Evolutionary conservation across 35 echinoderm and acorn worm genomes (phyloP).

Genomic region (Lytechinus pictus): DNA sequence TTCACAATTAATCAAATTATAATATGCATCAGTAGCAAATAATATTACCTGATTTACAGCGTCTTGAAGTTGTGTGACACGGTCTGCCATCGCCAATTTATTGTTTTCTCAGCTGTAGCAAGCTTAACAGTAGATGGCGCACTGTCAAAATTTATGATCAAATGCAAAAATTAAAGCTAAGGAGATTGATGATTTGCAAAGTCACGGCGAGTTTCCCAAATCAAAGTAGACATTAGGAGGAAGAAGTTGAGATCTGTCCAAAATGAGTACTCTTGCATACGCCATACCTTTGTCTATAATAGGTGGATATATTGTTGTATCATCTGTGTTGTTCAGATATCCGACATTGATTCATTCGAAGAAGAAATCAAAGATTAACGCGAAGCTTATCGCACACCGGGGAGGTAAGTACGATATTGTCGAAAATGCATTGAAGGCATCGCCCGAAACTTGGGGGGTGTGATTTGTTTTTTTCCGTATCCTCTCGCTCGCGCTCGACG

Average conservation of each 20-base stretch:
- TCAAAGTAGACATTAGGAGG: too few relatives aligned
- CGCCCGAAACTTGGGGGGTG: background rate
- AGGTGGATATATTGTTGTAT: slow-evolving; percentile 74
- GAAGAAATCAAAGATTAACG: slow-evolving; percentile 73
- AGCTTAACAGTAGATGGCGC: background rate
- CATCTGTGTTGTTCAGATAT: slow-evolving; percentile 72
- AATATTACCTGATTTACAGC: slow-evolving; percentile 89
- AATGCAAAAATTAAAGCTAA: too few relatives aligned
- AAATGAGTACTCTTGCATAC: slow-evolving; percentile 29
- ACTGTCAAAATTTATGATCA: too few relatives aligned
- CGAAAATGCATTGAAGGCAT: background rate
- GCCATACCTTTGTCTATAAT: slow-evolving; percentile 72
- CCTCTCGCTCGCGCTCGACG: too few relatives aligned
- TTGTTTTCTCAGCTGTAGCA: too few relatives aligned
- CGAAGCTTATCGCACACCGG: slow-evolving; percentile 84
- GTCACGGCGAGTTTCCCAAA: background rate
- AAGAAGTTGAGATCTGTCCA: background rate
- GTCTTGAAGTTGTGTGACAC: slow-evolving; percentile 89
- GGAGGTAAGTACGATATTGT: slow-evolving; percentile 63
- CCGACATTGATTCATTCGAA: slow-evolving; percentile 75
- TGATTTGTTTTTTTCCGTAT: background rate
- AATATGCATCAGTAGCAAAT: background rate
- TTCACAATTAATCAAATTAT: background rate
- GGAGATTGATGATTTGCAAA: background rate
- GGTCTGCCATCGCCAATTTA: slow-evolving; percentile 65